phyloP scores from a whole-genome alignment of 2,797 vertebrate species.

The Galaxias olidus region DNA sequence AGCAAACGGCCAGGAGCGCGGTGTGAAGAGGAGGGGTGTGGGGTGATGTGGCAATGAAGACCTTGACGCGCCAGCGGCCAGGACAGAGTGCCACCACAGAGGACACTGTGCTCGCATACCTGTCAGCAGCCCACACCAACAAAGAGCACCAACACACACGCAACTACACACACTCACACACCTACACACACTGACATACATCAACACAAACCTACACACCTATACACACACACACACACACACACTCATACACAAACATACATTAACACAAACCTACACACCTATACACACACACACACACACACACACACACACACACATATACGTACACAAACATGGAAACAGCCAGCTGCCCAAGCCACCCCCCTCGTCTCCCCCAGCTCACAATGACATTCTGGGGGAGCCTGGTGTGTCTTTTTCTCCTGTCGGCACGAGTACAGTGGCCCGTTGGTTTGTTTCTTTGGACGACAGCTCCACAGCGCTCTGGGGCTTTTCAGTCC shows the following conservation, averaged over 20 bases:
- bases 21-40: conserved; percentile 25
- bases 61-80: conserved; percentile 69
- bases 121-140: conserved; percentile 40
- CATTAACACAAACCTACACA: conserved; percentile 36
- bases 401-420: background rate
- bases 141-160: conserved; percentile 20
- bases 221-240: conserved; percentile 8
- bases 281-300: background rate
- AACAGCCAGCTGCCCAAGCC: too few relatives aligned
- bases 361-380: too few relatives aligned
- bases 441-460: conserved; percentile 44
- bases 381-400: too few relatives aligned
- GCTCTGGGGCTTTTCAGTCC: conserved; percentile 30
- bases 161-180: conserved; percentile 4
- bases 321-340: too few relatives aligned
- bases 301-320: too few relatives aligned
- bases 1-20: conserved; percentile 10
- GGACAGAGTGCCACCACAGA: conserved; percentile 57
- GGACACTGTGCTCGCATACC: conserved; percentile 60
- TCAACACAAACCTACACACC: conserved; percentile 29
- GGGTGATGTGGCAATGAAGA: conserved; percentile 47
- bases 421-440: conserved; percentile 26
- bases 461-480: conserved; percentile 42
- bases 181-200: conserved; percentile 44
- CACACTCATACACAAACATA: background rate